Conservation (phyloP, 1,140 invertebrate genomes). For the Neodiprion virginianus region DNA sequence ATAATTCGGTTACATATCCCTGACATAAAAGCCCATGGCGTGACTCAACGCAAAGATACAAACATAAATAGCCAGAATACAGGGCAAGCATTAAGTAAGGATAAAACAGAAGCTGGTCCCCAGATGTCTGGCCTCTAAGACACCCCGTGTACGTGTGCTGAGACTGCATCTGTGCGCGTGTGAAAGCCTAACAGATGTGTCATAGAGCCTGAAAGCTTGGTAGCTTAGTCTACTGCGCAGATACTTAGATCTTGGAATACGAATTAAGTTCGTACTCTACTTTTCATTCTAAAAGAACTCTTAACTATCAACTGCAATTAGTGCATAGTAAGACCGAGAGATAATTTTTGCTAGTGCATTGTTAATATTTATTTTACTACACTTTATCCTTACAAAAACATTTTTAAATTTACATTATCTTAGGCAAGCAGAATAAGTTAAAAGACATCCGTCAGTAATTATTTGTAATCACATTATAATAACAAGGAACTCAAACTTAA, state of each 20-base stretch:
- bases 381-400: no score
- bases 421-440: no score
- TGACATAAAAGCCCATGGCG: background rate
- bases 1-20: constrained; percentile 8
- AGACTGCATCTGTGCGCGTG: background rate
- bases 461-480: no score
- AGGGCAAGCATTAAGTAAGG: constrained; percentile 5
- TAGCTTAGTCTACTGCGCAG: constrained; percentile 3
- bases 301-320: no score
- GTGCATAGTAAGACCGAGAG: no score
- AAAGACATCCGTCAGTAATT: no score
- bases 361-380: no score
- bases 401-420: no score
- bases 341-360: no score
- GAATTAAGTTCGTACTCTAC: background rate
- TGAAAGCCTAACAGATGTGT: constrained; percentile 14
- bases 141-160: background rate
- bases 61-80: background rate
- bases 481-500: no score
- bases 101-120: constrained; percentile 8
- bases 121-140: constrained; percentile 13
- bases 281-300: background rate
- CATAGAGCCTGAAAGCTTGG: constrained; percentile 10
- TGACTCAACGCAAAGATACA: constrained; percentile 18
- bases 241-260: background rate